These are phyloP conservation scores for Tetheella fluctuosa DNA, from an alignment of 2,888 invertebrate species.

Conservation along the genomic window DNA sequence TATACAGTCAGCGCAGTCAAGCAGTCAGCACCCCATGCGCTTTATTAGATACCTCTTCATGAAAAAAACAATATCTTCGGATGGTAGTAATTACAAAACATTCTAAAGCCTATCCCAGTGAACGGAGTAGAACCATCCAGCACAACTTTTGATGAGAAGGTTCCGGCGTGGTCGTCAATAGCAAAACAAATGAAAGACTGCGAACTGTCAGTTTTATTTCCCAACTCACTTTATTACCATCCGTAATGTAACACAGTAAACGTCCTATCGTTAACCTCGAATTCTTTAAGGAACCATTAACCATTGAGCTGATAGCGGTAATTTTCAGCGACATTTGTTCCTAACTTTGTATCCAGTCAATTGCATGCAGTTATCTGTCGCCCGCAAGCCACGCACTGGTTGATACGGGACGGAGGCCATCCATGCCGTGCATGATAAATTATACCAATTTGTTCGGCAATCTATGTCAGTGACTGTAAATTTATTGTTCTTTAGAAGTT, in stretches of 20 bases:
- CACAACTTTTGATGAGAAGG: not conserved
- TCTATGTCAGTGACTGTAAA: not conserved
- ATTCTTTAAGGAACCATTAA: conserved; percentile 2
- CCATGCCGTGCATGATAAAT: not conserved
- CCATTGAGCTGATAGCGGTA: conserved; percentile 17
- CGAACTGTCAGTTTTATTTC: conserved; percentile 6
- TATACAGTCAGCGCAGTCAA: no score
- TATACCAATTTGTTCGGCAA: not conserved
- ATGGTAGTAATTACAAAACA: no score
- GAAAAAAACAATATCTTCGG: no score
- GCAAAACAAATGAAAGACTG: not conserved
- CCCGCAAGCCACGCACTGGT: conserved; percentile 24
- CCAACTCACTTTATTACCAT: not conserved
- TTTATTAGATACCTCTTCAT: no score
- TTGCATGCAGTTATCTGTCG: conserved; percentile 28
- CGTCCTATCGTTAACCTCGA: not conserved
- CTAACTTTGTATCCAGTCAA: conserved; percentile 21
- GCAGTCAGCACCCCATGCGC: no score
- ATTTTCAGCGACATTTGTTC: conserved; percentile 33
- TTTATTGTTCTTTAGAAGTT: not conserved
- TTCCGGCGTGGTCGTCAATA: not conserved
- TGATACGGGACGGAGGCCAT: conserved; percentile 18
- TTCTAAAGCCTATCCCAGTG: no score
- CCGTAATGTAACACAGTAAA: not conserved
- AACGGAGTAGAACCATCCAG: no score